Evolutionary conservation across 1,140 invertebrate species (phyloP).

Genomic region (Pogonus chalceus): DNA sequence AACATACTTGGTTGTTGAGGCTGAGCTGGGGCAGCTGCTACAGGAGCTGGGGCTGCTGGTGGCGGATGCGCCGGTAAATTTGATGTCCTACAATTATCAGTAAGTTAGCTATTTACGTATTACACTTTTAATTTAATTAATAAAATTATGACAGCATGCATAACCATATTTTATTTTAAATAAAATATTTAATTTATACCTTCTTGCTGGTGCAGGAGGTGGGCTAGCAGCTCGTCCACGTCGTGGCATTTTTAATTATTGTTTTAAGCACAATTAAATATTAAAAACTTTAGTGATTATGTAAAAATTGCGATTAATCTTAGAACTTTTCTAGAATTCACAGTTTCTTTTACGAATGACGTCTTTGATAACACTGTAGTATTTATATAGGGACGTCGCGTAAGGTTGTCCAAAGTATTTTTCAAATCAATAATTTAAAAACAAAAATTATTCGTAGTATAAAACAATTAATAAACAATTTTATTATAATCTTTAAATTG

Average conservation of each 20-base stretch:
- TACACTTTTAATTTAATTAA: slow-evolving; percentile 22
- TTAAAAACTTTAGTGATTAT: not conserved
- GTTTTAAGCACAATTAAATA: not conserved
- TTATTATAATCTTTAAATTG: too few species aligned
- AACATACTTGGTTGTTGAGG: slow-evolving; percentile 60
- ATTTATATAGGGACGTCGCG: not conserved
- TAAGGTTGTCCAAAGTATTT: not conserved
- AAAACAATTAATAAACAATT: too few species aligned
- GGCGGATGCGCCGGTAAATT: slow-evolving; percentile 38
- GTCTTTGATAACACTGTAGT: not conserved
- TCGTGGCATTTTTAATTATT: slow-evolving; percentile 51
- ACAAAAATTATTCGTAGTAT: not conserved
- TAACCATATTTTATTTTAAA: slow-evolving; percentile 14
- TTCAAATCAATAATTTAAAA: not conserved
- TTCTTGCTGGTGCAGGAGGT: slow-evolving; percentile 40
- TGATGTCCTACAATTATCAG: slow-evolving; percentile 6
- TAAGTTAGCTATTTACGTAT: not conserved
- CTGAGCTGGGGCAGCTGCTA: slow-evolving; percentile 40
- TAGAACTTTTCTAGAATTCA: not conserved
- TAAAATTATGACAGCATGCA: not conserved
- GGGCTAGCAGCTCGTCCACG: slow-evolving; percentile 61
- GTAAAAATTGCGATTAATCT: not conserved
- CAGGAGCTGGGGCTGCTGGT: slow-evolving; percentile 38
- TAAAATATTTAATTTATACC: slow-evolving; percentile 29
- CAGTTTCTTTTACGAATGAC: not conserved